Conservation (phyloP, 2,888 invertebrate species). For the Yponomeuta sedellus region DNA sequence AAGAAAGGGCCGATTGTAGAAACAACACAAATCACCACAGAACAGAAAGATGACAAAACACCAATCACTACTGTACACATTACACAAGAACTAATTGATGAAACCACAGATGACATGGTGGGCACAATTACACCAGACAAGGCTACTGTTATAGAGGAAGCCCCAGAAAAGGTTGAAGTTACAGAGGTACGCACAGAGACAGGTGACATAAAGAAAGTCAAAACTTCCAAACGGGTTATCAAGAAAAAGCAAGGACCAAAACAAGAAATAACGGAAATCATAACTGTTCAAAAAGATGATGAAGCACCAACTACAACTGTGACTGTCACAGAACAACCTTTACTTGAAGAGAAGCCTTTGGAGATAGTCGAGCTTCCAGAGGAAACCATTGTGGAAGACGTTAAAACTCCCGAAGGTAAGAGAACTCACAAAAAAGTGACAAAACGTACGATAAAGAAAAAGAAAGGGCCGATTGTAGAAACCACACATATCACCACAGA, state of each 20-base stretch:
- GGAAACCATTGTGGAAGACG: constrained; percentile 18
- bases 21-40: constrained; percentile 26
- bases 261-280: constrained; percentile 46
- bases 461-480: constrained; percentile 31
- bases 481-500: constrained; percentile 25
- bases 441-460: constrained; percentile 34
- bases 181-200: not conserved
- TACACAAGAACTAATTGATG: constrained; percentile 3
- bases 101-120: not conserved
- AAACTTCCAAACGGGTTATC: constrained; percentile 19
- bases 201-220: constrained; percentile 14
- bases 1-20: constrained; percentile 31
- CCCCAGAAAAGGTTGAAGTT: not conserved
- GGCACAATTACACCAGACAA: not conserved
- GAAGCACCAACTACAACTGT: constrained; percentile 5
- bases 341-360: not conserved
- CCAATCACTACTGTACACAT: constrained; percentile 28
- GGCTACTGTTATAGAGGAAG: not conserved
- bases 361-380: constrained; percentile 25
- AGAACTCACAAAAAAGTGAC: constrained; percentile 16
- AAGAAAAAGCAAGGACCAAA: constrained; percentile 41
- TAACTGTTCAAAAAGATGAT: constrained; percentile 35
- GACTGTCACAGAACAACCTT: not conserved
- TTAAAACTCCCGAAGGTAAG: not conserved
- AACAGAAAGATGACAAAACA: constrained; percentile 43